These are phyloP conservation scores for Petromus typicus DNA, from an alignment of 2,113 vertebrate genomes.

Conservation along the genomic window DNA sequence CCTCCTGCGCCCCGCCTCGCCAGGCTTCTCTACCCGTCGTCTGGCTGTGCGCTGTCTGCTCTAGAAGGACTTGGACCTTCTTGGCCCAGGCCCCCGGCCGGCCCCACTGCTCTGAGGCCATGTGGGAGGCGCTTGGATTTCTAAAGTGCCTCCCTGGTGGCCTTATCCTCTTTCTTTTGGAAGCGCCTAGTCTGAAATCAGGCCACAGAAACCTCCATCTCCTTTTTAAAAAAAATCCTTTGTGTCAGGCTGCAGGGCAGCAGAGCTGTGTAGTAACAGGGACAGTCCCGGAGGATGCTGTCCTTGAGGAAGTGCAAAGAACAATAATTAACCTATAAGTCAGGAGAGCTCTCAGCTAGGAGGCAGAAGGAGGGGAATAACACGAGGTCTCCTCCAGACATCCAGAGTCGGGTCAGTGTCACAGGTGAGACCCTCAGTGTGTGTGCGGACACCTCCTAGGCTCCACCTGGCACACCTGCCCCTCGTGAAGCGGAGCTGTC, in stretches of 20 bases:
- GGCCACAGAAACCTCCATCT: conserved; percentile 28
- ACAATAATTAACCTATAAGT: neutral
- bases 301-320: neutral
- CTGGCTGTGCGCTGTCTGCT: fast-evolving
- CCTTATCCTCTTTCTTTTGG: neutral
- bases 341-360: neutral
- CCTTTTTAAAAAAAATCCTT: conserved; percentile 11
- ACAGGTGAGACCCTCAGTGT: neutral
- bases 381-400: fast-evolving
- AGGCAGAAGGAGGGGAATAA: neutral
- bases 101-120: neutral
- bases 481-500: neutral
- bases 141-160: neutral
- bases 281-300: neutral
- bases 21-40: neutral
- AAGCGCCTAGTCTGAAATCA: conserved; percentile 21
- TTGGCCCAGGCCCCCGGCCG: neutral
- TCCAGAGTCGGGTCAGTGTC: neutral
- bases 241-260: neutral
- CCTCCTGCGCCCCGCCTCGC: neutral
- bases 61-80: neutral
- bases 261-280: neutral
- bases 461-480: neutral
- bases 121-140: neutral
- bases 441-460: fast-evolving